Percentiles rank a stretch among this genome's conserved stretches.
These are phyloP conservation scores for Procavia capensis DNA, from an alignment of 2,113 vertebrate species.

Conservation along the genomic window DNA sequence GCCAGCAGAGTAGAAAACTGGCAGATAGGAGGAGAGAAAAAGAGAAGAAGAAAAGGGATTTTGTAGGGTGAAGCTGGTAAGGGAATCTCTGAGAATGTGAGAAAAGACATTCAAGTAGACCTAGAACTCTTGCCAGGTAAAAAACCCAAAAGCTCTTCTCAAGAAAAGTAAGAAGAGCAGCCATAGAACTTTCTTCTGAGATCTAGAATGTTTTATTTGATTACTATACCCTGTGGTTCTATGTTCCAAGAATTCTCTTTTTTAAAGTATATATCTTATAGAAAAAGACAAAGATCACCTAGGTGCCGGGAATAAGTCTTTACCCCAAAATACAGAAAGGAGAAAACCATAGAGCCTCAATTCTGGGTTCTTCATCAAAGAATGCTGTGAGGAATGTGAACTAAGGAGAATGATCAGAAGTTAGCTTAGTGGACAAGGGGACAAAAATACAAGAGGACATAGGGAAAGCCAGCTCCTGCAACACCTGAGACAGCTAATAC, in stretches of 20 bases:
- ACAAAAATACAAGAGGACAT: background rate
- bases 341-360: background rate
- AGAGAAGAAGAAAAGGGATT: background rate
- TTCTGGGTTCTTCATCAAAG: background rate
- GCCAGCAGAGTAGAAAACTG: background rate
- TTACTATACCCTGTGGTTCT: background rate
- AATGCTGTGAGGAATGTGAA: background rate
- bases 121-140: background rate
- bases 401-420: background rate
- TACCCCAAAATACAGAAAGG: background rate
- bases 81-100: no score
- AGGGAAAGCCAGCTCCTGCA: background rate
- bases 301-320: background rate
- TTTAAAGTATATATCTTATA: background rate
- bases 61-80: no score
- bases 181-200: background rate
- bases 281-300: slow-evolving; percentile 4
- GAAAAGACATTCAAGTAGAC: background rate
- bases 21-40: background rate
- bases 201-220: background rate
- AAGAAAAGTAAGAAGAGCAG: background rate
- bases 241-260: background rate
- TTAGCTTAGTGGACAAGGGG: background rate
- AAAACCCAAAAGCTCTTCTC: background rate
- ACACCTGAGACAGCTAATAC: background rate